Conservation (phyloP, 1,140 invertebrate genomes). For the Callitettix versicolor region DNA sequence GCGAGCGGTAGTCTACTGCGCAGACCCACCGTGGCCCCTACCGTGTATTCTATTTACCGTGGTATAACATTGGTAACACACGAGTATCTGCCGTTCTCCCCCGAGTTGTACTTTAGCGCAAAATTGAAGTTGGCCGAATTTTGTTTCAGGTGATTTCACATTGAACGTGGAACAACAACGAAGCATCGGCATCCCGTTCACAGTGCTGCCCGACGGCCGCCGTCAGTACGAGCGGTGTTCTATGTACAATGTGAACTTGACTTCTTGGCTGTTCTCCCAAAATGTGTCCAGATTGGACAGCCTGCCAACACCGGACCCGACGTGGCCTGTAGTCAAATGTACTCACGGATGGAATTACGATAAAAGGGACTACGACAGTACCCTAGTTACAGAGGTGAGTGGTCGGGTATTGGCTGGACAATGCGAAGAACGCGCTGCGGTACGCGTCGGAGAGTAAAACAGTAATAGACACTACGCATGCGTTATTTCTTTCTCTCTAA, state of each 20-base stretch:
- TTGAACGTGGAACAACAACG: constrained; percentile 43
- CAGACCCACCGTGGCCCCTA: too few relatives aligned
- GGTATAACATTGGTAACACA: too few relatives aligned
- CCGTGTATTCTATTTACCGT: too few relatives aligned
- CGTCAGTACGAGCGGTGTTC: constrained; percentile 38
- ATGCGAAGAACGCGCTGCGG: too few relatives aligned
- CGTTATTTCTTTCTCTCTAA: too few relatives aligned
- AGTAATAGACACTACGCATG: too few relatives aligned
- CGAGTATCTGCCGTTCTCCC: too few relatives aligned
- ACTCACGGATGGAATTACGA: constrained; percentile 43
- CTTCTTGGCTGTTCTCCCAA: constrained; percentile 22
- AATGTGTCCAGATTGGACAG: constrained; percentile 19
- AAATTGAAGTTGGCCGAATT: too few relatives aligned
- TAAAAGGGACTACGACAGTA: constrained; percentile 39
- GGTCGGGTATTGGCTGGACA: not conserved
- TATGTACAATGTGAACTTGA: constrained; percentile 35
- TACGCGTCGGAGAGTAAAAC: too few relatives aligned
- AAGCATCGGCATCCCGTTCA: constrained; percentile 41
- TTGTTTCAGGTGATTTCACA: constrained; percentile 28
- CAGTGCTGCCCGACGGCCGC: constrained; percentile 31
- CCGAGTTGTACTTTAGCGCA: too few relatives aligned
- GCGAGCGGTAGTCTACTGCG: too few relatives aligned
- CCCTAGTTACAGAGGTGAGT: constrained; percentile 46
- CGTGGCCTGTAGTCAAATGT: constrained; percentile 36
- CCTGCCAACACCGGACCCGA: constrained; percentile 25